A percentile compares a stretch with the other conserved stretches of the same genome.
phyloP scores from a whole-genome alignment of 2,888 invertebrate genomes.

The Copidosoma aretas region DNA sequence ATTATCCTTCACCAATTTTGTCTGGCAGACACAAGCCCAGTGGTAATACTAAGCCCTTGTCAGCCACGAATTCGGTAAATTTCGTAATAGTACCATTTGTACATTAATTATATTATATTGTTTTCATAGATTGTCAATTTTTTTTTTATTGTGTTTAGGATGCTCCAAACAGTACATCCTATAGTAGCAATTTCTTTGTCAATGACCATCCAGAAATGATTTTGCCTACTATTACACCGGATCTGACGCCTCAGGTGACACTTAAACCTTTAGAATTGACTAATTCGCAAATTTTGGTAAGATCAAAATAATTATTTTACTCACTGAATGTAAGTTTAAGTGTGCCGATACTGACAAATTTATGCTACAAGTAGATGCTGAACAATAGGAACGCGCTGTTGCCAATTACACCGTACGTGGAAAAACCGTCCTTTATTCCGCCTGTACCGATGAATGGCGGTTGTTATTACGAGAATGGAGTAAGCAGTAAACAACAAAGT shows the following conservation, averaged over 20 bases:
- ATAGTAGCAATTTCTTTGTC: background rate
- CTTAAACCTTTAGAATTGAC: no score
- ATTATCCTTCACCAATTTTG: constrained; percentile 18
- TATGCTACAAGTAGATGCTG: background rate
- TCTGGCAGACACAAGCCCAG: background rate
- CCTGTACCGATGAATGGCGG: background rate
- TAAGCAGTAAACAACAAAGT: background rate
- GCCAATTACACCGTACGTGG: background rate
- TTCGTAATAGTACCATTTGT: background rate
- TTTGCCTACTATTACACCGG: no score
- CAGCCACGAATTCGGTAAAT: background rate
- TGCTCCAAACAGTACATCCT: background rate
- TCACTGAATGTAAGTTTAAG: no score
- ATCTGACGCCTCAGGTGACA: background rate
- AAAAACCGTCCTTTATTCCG: background rate
- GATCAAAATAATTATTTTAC: no score
- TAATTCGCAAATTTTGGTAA: no score
- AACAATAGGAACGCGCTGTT: background rate
- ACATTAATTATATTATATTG: no score
- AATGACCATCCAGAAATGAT: background rate
- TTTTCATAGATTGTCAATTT: no score
- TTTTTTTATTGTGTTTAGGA: background rate
- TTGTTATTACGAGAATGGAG: background rate
- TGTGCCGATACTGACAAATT: background rate
- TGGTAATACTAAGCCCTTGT: background rate